Base-by-base conservation (phyloP, 2,888 invertebrate genomes). In the Epirrhoe alternata region DNA sequence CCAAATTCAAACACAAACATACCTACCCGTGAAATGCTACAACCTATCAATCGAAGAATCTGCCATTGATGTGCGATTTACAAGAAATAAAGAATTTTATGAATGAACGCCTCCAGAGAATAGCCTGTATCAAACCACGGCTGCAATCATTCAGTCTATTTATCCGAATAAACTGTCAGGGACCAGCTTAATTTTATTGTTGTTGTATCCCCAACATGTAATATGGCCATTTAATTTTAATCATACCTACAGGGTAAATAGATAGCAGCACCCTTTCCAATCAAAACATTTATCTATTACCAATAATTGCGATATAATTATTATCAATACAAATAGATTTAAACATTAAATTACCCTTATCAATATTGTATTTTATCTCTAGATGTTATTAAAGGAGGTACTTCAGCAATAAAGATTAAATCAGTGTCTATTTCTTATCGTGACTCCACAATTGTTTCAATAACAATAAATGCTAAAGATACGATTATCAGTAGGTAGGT, bases 251-350 rank as follows among this genome's bases (percentile, higher is more conserved):
- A 45, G 68, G 65, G 54, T 69, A 78, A 79, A 74, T 77, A 77
- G 78, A 74, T 77, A 77, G 71, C 71, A 69, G 74, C 67, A 61
- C 61, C 62, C 77, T 75, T 72, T 73, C 74, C 78, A 87, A 88
- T 86, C 85, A 82, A 79, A 77, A 83, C 81, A 77, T 78, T 82
- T 74, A 77, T 74, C 77, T 83, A 45, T 83, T 87, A 86, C 81
- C 80, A 86, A 86, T 87, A 85, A 88, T 85, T 84, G 78, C 79
- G 86, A 91, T 92, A 87, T 81, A n/a, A n/a, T n/a, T n/a, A 80
- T 87, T 90, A 92, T 91, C 91, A 91, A 91, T 90, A 90, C 88
- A 86, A 87, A 87, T 82, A 87, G 81, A 89, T 86, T 84, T 38
- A 51, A 82, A 85, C 81, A 83, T 86, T 86, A 88, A 89, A 87